These are phyloP conservation scores for Parambassis ranga DNA, from an alignment of 2,797 vertebrate species.

Conservation along the genomic window DNA sequence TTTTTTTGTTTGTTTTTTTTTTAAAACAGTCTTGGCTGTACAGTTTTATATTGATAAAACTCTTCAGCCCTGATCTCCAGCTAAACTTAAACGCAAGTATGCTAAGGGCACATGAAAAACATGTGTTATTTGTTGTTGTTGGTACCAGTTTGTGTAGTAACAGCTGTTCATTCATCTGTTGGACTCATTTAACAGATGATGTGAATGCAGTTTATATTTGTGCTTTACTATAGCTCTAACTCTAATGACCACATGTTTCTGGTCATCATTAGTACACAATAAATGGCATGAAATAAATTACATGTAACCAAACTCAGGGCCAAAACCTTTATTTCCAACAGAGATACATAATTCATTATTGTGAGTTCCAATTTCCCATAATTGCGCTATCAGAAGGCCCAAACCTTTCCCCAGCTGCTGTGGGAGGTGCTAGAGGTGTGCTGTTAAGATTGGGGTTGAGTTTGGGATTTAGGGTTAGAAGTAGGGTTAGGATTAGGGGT, in stretches of 20 bases:
- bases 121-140: too few species aligned
- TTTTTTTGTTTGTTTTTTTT: too few species aligned
- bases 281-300: slow-evolving; percentile 9
- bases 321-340: slow-evolving; percentile 76
- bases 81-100: too few species aligned
- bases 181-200: too few species aligned
- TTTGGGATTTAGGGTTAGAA: slow-evolving; percentile 45
- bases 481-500: slow-evolving; percentile 20
- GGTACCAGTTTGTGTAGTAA: too few species aligned
- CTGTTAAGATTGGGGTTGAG: slow-evolving; percentile 48
- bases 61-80: too few species aligned
- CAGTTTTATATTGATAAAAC: too few species aligned
- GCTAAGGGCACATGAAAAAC: too few species aligned
- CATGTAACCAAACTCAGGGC: slow-evolving; percentile 47
- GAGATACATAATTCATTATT: slow-evolving; percentile 52
- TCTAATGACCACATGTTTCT: background rate
- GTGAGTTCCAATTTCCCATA: slow-evolving; percentile 48
- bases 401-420: slow-evolving; percentile 41
- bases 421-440: slow-evolving; percentile 32
- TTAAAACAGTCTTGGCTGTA: too few species aligned
- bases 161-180: too few species aligned
- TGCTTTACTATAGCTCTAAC: too few species aligned
- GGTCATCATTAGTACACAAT: background rate
- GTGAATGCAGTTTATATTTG: too few species aligned
- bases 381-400: slow-evolving; percentile 31